These are phyloP conservation scores for Athalia rosae DNA, from an alignment of 2,888 invertebrate genomes.

Conservation along the genomic window DNA sequence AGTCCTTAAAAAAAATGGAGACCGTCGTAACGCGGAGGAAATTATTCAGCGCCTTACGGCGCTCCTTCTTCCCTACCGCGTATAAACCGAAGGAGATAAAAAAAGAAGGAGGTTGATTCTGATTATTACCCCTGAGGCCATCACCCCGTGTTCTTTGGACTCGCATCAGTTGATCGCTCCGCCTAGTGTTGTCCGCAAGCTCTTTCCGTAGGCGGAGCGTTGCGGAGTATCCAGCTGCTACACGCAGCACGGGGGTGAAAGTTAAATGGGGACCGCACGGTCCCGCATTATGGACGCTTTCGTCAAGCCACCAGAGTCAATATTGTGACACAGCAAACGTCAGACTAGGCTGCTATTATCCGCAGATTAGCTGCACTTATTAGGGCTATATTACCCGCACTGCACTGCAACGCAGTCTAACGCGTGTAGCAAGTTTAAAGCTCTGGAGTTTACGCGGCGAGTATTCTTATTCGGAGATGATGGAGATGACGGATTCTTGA, in stretches of 20 bases:
- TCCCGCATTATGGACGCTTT: not conserved
- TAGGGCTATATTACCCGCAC: not conserved
- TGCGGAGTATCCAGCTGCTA: slow-evolving; percentile 24
- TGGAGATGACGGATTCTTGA: not conserved
- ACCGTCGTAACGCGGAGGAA: no score
- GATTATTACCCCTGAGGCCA: slow-evolving; percentile 9
- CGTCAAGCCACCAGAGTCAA: slow-evolving; percentile 50
- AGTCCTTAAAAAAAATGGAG: no score
- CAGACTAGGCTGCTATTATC: slow-evolving; percentile 29
- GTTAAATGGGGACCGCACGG: not conserved
- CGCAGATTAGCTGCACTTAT: slow-evolving; percentile 35
- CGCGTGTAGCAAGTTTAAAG: not conserved
- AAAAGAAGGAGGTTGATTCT: no score
- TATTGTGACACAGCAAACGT: slow-evolving; percentile 55
- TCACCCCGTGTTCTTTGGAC: not conserved
- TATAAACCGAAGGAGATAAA: no score
- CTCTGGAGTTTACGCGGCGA: no score
- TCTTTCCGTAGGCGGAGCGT: slow-evolving; percentile 50
- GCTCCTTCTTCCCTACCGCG: no score
- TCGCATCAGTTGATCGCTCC: slow-evolving; percentile 12
- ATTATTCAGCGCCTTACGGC: no score
- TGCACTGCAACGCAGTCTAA: not conserved
- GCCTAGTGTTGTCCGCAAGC: slow-evolving; percentile 8
- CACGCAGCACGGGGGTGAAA: slow-evolving; percentile 31
- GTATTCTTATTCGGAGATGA: not conserved